Base-by-base conservation (phyloP, 2,113 vertebrate genomes). In the Delphinapterus leucas region DNA sequence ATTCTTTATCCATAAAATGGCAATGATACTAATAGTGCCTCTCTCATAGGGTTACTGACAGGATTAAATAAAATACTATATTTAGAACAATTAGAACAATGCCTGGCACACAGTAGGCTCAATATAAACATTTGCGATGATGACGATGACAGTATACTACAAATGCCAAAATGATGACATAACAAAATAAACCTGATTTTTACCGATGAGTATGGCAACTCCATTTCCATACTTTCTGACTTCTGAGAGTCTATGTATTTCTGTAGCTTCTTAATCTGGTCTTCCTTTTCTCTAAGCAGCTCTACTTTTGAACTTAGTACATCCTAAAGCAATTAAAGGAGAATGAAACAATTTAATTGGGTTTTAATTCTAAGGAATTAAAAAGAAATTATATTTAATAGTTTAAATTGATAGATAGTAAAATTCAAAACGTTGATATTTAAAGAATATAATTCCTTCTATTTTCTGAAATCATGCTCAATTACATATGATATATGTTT, bases 261-360 rank as follows among this genome's bases (percentile, higher is more conserved):
- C 97, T 99, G 98, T 26, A 99, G 95, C 2, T 98, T 93, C 10
- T 98, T 97, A 80, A 99, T 99, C 97, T 98, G 97, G 6, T 99
- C 97, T 1, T 98, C 99, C 95, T 99, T 99, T 95, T 99, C 98
- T 96, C 98, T 99, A 53, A 99, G 98, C 91, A 99, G 95, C 31
- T 98, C 97, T 25, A 98, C 95, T 98, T 98, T 99, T 38, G 97
- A 98, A 15, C 94, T 98, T 74, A 99, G 81, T 95, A 99, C 98
- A 97, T 87, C 97, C 99, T 99, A 89, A 95, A 96, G 94, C 79
- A 84, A 96, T n/a, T 67, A 89, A 82, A 96, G 26, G n/a, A 91
- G 7, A 94, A 12, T 68, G 31, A 80, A 89, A 96, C 8, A 47
- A 79, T 23, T 96, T 96, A 79, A 82, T 36, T 58, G 12, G 13